Base-by-base conservation (phyloP, 2,888 invertebrate genomes). In the Dicycla oo region DNA sequence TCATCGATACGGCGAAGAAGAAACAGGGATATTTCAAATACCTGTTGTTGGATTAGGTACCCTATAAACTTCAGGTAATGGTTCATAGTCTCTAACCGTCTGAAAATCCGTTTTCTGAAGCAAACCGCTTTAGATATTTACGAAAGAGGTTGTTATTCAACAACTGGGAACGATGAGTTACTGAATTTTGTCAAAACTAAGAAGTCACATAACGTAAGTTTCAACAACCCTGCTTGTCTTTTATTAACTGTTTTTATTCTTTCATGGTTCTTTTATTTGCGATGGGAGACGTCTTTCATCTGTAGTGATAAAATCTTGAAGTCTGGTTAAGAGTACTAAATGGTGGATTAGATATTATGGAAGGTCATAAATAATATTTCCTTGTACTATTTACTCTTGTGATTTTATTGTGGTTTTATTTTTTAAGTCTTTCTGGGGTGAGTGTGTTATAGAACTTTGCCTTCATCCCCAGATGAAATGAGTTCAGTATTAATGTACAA, bases 131-230 rank as follows among this genome's bases (percentile, higher is more conserved):
- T 11, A 43, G 47, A 54, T 15, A 54, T 47, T 34, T 53, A 65
- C 23, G 23, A 40, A 66, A 53, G 40, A 74, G 63, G 60, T 80
- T 80, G 76, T 83, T 78, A 60, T 68, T 72, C 62, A 65, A 68
- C 69, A 62, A 78, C 62, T 58, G 23, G 34, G 34, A 72, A 60
- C 30, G 13, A 62, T 73, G 73, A 83, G 47, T 71, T 76, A 64
- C 56, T 26, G 23, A 71, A 70, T 75, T 69, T 75, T 64, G 61
- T 43, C 57, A 62, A 75, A 85, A 82, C 81, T 81, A 78, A 82
- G 56, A 83, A 83, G 66, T 80, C 76, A 69, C 83, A 85, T 85
- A 80, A 83, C 71, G 64, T 53, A 83, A 83, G 75, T 83, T 85
- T 83, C 69, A 73, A 85, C 67, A 85, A 56, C 71, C 45, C 15